These are phyloP conservation scores for Poeciliopsis turrubarensis DNA, from an alignment of 2,113 vertebrate genomes.

Conservation along the genomic window DNA sequence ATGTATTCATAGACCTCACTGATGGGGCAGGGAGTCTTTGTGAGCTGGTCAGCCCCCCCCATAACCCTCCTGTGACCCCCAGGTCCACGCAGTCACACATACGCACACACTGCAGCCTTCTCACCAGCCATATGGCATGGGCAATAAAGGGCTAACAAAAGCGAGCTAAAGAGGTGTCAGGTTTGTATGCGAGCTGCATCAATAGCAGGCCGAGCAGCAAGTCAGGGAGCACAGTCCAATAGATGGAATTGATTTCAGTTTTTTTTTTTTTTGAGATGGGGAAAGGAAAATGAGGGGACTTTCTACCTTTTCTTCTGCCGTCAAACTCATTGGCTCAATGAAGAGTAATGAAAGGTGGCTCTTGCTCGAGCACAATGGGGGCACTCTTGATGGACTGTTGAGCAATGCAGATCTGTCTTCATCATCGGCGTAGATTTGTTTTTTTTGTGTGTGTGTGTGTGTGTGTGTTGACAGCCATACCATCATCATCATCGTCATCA, in stretches of 20 bases:
- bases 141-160: slow-evolving; percentile 72
- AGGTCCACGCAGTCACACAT: slow-evolving; percentile 57
- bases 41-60: slow-evolving; percentile 73
- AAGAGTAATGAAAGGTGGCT: slow-evolving; percentile 72
- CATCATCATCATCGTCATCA: slow-evolving; percentile 35
- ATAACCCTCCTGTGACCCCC: slow-evolving; percentile 76
- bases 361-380: slow-evolving; percentile 74
- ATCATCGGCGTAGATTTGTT: slow-evolving; percentile 57
- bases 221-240: slow-evolving; percentile 62
- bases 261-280: slow-evolving; percentile 42
- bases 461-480: slow-evolving; percentile 51
- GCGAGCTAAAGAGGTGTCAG: slow-evolving; percentile 77
- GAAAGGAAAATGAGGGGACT: slow-evolving; percentile 52
- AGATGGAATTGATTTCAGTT: slow-evolving; percentile 86
- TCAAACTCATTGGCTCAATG: slow-evolving; percentile 69
- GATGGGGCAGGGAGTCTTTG: slow-evolving; percentile 87
- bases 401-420: slow-evolving; percentile 73
- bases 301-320: slow-evolving; percentile 63
- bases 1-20: slow-evolving; percentile 87
- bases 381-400: slow-evolving; percentile 77
- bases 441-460: background rate
- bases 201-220: slow-evolving; percentile 62
- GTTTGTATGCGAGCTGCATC: slow-evolving; percentile 54
- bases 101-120: slow-evolving; percentile 70
- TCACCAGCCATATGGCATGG: slow-evolving; percentile 94